A percentile compares a stretch with the other conserved stretches of the same genome.
phyloP scores from a whole-genome alignment of 2,113 vertebrate genomes.

The Aspidoscelis tigris region DNA sequence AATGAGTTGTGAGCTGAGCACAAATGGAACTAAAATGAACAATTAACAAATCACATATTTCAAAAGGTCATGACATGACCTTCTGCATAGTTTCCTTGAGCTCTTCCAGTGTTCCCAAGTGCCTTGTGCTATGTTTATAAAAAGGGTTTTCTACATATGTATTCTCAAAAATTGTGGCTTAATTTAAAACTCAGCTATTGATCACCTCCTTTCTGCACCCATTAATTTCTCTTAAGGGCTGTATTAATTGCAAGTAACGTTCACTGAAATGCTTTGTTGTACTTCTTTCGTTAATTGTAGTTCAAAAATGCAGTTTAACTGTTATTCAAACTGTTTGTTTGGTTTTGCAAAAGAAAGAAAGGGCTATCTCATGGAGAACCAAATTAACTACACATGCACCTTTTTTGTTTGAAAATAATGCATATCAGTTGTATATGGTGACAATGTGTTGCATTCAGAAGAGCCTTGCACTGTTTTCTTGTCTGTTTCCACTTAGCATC shows the following conservation, averaged over 20 bases:
- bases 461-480: not conserved
- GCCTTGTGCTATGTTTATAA: not conserved
- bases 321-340: not conserved
- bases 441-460: rapidly evolving
- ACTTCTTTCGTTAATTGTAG: conserved; percentile 31
- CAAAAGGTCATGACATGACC: not conserved
- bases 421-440: not conserved
- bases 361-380: conserved; percentile 1
- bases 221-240: not conserved
- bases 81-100: not conserved
- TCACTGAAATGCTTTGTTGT: not conserved
- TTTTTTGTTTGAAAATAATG: not conserved
- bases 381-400: not conserved
- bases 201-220: not conserved
- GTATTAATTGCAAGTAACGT: not conserved
- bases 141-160: not conserved
- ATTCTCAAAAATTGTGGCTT: conserved; percentile 4
- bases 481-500: conserved; percentile 16
- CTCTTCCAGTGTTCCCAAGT: not conserved
- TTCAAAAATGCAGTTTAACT: conserved; percentile 21
- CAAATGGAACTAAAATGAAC: not conserved
- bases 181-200: not conserved
- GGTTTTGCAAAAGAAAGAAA: not conserved
- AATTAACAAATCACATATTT: not conserved
- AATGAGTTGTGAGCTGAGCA: too few relatives aligned